phyloP scores from a whole-genome alignment of 2,113 vertebrate species.

The Odontophorus gujanensis region DNA sequence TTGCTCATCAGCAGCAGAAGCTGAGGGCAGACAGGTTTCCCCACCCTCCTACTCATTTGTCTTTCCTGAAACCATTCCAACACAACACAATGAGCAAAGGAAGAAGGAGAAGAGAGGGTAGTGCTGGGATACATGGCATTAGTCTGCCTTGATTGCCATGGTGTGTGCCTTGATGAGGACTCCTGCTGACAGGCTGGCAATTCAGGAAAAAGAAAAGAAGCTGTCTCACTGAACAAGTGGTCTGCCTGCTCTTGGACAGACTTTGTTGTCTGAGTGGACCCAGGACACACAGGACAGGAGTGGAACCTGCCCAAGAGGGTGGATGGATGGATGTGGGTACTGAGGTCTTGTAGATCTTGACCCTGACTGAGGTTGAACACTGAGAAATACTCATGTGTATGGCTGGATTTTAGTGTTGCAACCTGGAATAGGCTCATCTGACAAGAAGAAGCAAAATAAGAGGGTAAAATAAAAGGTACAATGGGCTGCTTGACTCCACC shows the following conservation, averaged over 20 bases:
- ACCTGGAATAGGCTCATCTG: neutral
- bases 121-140: neutral
- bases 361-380: neutral
- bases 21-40: neutral
- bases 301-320: neutral
- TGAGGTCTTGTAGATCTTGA: neutral
- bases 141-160: accelerated
- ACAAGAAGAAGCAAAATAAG: neutral
- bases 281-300: neutral
- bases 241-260: neutral
- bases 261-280: neutral
- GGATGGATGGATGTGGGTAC: accelerated
- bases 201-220: neutral
- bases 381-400: neutral
- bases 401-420: neutral
- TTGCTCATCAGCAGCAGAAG: neutral
- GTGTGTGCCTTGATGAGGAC: neutral
- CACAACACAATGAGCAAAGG: neutral
- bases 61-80: neutral
- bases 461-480: neutral
- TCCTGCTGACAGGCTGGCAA: neutral
- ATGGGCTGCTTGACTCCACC: neutral
- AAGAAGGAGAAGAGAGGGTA: neutral
- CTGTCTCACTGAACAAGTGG: neutral
- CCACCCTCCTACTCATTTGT: neutral